Evolutionary conservation across 2,888 invertebrate genomes (phyloP).

Genomic region (Cactoblastis cactorum): DNA sequence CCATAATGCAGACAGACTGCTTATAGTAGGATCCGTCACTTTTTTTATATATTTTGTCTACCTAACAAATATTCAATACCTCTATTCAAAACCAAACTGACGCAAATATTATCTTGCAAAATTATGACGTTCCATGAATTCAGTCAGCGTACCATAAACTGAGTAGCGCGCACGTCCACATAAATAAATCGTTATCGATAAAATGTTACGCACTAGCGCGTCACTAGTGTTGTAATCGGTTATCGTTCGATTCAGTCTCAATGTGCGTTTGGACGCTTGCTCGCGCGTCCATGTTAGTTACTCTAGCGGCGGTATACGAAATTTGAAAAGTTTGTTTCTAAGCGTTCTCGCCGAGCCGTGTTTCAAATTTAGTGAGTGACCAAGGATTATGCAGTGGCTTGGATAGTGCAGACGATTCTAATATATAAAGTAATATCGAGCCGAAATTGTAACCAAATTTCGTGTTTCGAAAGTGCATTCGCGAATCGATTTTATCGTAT

Average conservation of each 20-base stretch:
- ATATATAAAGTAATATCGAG: slow-evolving; percentile 5
- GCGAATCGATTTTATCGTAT: slow-evolving; percentile 9
- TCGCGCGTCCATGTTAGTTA: slow-evolving; percentile 32
- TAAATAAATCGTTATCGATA: slow-evolving; percentile 42
- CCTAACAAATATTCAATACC: too few relatives aligned
- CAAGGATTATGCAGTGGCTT: slow-evolving; percentile 10
- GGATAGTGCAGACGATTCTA: slow-evolving; percentile 2
- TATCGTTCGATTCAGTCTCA: slow-evolving; percentile 49
- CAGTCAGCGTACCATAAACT: slow-evolving; percentile 4
- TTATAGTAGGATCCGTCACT: too few relatives aligned
- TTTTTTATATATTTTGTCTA: too few relatives aligned
- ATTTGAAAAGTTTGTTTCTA: slow-evolving; percentile 19
- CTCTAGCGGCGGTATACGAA: slow-evolving; percentile 18
- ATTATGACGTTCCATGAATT: neutral
- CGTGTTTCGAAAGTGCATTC: slow-evolving; percentile 11
- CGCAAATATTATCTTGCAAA: neutral
- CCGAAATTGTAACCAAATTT: slow-evolving; percentile 2
- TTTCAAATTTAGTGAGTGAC: neutral
- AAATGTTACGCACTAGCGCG: slow-evolving; percentile 29
- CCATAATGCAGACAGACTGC: too few relatives aligned
- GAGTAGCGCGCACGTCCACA: slow-evolving; percentile 15
- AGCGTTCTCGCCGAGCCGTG: neutral
- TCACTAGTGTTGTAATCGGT: slow-evolving; percentile 55
- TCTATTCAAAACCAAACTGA: neutral
- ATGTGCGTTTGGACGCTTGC: slow-evolving; percentile 27